These are phyloP conservation scores for Yponomeuta plumbellus DNA, from an alignment of 2,888 invertebrate species.

Conservation along the genomic window DNA sequence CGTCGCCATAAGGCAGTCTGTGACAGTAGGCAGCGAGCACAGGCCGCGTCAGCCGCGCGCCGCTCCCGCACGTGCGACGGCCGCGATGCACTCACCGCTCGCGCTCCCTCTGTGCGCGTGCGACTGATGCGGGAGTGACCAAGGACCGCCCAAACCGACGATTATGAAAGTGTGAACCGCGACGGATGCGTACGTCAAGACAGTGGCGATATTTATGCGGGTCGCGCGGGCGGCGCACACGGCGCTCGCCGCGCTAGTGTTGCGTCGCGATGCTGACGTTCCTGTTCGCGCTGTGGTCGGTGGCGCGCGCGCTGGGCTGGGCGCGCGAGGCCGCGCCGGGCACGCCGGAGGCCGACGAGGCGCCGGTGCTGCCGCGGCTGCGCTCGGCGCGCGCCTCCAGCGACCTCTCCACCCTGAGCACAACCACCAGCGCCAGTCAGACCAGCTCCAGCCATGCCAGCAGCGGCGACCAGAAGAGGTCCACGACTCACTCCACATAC, in stretches of 20 bases:
- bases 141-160: background rate
- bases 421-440: slow-evolving; percentile 68
- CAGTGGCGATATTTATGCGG: slow-evolving; percentile 38
- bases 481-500: slow-evolving; percentile 27
- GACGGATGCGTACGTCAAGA: slow-evolving; percentile 47
- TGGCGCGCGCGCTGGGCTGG: slow-evolving; percentile 77
- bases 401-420: slow-evolving; percentile 68
- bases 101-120: background rate
- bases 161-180: slow-evolving; percentile 39
- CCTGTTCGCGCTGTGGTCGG: slow-evolving; percentile 79
- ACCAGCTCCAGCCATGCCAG: slow-evolving; percentile 69
- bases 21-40: slow-evolving; percentile 26
- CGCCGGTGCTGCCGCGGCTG: slow-evolving; percentile 61
- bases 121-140: background rate
- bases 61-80: slow-evolving; percentile 43
- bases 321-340: slow-evolving; percentile 44
- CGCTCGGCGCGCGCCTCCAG: slow-evolving; percentile 70
- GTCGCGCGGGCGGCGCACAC: slow-evolving; percentile 21
- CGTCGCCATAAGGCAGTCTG: slow-evolving; percentile 17
- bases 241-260: slow-evolving; percentile 36
- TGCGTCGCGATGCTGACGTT: slow-evolving; percentile 77
- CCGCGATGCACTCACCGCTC: slow-evolving; percentile 24
- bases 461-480: slow-evolving; percentile 67
- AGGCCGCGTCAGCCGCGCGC: slow-evolving; percentile 40
- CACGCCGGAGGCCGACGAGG: slow-evolving; percentile 60